Conservation (phyloP, 2,888 invertebrate species). For the Troglohyphantes excavatus region DNA sequence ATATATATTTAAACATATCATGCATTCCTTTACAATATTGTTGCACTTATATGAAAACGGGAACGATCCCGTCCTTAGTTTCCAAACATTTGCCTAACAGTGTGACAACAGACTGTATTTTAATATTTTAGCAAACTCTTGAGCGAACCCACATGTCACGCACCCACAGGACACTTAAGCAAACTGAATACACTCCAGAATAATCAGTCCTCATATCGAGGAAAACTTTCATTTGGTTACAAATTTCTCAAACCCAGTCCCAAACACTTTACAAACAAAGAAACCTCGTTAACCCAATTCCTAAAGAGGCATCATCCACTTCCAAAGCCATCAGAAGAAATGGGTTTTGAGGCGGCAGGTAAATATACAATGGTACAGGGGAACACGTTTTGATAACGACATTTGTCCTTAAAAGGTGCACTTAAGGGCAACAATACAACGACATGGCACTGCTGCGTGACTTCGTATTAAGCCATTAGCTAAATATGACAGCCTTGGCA, state of each 20-base stretch:
- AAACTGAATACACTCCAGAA: neutral
- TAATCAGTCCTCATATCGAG: neutral
- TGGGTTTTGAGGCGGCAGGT: too few species aligned
- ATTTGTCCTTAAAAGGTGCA: neutral
- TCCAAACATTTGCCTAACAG: too few species aligned
- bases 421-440: neutral
- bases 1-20: too few species aligned
- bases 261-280: neutral
- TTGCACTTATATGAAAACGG: too few species aligned
- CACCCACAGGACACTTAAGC: too few species aligned
- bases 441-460: neutral
- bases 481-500: neutral
- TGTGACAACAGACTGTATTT: too few species aligned
- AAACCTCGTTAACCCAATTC: neutral
- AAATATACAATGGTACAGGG: neutral
- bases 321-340: neutral
- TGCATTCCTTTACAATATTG: too few species aligned
- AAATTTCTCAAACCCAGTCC: neutral
- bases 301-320: neutral
- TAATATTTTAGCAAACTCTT: too few species aligned
- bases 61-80: too few species aligned
- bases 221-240: neutral
- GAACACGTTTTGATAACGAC: slow-evolving; percentile 24
- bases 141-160: too few species aligned
- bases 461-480: slow-evolving; percentile 13